Base-by-base conservation (phyloP, 2,888 invertebrate species). In the Ectemnius continuus region DNA sequence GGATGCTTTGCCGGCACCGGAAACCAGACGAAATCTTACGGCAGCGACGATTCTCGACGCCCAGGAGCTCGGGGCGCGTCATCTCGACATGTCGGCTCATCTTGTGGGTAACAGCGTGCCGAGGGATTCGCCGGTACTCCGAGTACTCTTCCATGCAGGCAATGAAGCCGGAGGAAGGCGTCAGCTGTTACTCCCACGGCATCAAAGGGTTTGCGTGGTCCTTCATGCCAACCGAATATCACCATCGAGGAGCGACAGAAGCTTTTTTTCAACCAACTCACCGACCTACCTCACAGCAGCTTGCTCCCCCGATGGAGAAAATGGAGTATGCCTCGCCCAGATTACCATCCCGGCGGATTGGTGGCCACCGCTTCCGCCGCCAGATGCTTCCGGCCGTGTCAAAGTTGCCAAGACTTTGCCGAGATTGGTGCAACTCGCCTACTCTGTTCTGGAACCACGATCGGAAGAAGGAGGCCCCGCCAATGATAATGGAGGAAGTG, bases 251-350 rank as follows among this genome's bases (percentile, higher is more conserved):
- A 75, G 61, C 23, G 67, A 28, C 93, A 78, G 78, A 20, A 52
- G 68, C 11, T 78, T 74, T 18, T 73, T 80, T 23, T 75, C 82
- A 2, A 74, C 79, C 1, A 64, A 72, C 48, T 79, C 67, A 23
- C 16, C 70, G 36, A 26, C 66, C 11, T 93, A 95, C 3, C 92
- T 98, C 76, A 96, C 96, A 66, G 96, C 97, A 0, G 96, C 97
- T n/a, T 98, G 98, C 91, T 97, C 97, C 86, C 97, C 98, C 1
- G 97, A 97, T 89, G 96, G 97, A 13, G 96, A 97, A 88, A 97
- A 98, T 88, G 97, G 97, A 0, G 98, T 97, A 0, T 98, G 98
- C 89, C 93, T 98, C 67, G 97, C 97, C 0, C 96, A 97, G 89
- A 92, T 92, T 70, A 95, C 96, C 1, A 94, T 98, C 48, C 98